phyloP scores from a whole-genome alignment of 2,113 vertebrate species.

The Chinchilla lanigera region DNA sequence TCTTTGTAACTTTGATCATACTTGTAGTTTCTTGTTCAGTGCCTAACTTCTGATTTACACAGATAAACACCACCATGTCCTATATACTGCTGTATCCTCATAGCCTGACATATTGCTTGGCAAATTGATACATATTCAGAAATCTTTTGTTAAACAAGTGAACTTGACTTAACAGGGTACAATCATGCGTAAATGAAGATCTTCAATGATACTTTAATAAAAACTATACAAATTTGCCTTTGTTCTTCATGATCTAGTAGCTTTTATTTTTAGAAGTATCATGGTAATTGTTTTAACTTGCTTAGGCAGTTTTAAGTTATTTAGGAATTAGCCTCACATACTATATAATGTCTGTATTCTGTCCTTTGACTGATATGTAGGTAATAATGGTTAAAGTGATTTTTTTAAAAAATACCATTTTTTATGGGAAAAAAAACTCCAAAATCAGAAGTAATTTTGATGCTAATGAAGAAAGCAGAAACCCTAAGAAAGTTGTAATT shows the following conservation, averaged over 20 bases:
- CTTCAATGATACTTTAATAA: background rate
- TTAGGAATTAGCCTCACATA: background rate
- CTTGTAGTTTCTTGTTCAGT: background rate
- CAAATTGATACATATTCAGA: background rate
- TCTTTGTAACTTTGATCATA: slow-evolving; percentile 11
- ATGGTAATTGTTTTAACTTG: background rate
- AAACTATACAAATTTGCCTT: background rate
- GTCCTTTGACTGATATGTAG: background rate
- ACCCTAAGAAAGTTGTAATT: background rate
- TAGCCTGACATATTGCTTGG: background rate
- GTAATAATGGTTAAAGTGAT: background rate
- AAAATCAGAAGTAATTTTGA: background rate
- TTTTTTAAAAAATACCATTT: background rate
- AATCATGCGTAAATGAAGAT: background rate
- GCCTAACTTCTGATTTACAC: background rate
- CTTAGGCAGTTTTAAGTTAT: slow-evolving; percentile 4
- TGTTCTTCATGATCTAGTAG: background rate
- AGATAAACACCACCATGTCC: background rate
- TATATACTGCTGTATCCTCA: background rate
- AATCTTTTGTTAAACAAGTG: slow-evolving; percentile 24
- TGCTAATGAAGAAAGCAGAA: background rate
- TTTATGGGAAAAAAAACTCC: background rate
- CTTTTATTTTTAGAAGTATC: background rate
- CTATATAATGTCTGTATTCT: background rate
- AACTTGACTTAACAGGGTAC: background rate